Evolutionary conservation across 2,113 vertebrate species (phyloP).

Genomic region (Litocranius walleri): DNA sequence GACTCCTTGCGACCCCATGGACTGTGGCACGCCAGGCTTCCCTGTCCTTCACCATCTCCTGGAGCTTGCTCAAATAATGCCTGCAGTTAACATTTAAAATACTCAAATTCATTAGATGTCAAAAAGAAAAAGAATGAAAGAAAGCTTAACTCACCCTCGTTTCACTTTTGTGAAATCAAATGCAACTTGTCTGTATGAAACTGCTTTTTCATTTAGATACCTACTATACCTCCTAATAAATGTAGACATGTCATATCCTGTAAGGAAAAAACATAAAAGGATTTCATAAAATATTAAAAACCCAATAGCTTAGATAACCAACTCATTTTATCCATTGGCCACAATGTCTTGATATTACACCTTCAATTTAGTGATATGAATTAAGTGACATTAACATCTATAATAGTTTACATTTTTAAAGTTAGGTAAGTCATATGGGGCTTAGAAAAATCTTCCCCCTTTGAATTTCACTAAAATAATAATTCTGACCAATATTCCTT

Average conservation of each 20-base stretch:
- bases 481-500: not conserved
- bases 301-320: constrained; percentile 19
- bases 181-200: constrained; percentile 99
- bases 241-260: constrained; percentile 98
- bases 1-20: not conserved
- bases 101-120: not conserved
- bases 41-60: not conserved
- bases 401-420: constrained; percentile 17
- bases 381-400: constrained; percentile 33
- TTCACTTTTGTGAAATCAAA: constrained; percentile 99
- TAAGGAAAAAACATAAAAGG: constrained; percentile 58
- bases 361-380: not conserved
- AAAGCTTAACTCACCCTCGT: constrained; percentile 89
- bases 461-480: constrained; percentile 34
- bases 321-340: not conserved
- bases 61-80: not conserved
- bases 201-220: constrained; percentile 98
- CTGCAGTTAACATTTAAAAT: constrained; percentile 13
- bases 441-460: not conserved
- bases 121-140: not conserved
- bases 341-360: not conserved
- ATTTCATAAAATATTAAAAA: constrained; percentile 57
- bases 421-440: not conserved
- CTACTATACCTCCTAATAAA: constrained; percentile 98
- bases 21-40: not conserved